phyloP scores from a whole-genome alignment of 2,797 vertebrate genomes.

The Enteromius argenteus region DNA sequence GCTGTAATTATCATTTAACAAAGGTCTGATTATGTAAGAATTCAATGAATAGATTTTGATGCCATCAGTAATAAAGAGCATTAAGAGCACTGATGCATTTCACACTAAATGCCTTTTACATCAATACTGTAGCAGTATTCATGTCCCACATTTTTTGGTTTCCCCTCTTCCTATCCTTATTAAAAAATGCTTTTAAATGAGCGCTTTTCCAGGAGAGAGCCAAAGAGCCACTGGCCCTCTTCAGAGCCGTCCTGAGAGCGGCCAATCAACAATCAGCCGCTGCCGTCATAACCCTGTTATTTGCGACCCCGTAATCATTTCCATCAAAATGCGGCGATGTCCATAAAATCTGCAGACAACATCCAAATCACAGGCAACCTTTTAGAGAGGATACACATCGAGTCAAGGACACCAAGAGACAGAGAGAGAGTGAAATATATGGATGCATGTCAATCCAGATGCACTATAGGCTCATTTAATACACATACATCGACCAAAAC shows the following conservation, averaged over 20 bases:
- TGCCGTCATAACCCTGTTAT: slow-evolving; percentile 79
- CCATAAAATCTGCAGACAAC: slow-evolving; percentile 68
- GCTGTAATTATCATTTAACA: background rate
- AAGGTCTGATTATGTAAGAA: background rate
- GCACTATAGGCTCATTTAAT: background rate
- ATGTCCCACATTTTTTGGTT: background rate
- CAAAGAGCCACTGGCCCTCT: slow-evolving; percentile 69
- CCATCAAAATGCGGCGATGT: slow-evolving; percentile 76
- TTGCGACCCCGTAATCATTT: slow-evolving; percentile 82
- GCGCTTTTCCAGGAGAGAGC: slow-evolving; percentile 61
- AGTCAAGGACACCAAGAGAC: slow-evolving; percentile 11
- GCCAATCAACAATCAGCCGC: slow-evolving; percentile 84
- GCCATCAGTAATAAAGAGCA: slow-evolving; percentile 71
- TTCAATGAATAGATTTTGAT: background rate
- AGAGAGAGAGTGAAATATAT: background rate
- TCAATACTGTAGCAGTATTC: slow-evolving; percentile 53
- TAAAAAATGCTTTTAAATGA: slow-evolving; percentile 34
- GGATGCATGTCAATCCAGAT: slow-evolving; percentile 7
- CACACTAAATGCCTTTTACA: slow-evolving; percentile 66
- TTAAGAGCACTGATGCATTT: slow-evolving; percentile 63
- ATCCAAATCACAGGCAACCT: slow-evolving; percentile 34
- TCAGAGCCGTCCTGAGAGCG: slow-evolving; percentile 71
- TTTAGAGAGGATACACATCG: slow-evolving; percentile 12
- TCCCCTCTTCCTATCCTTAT: slow-evolving; percentile 6
- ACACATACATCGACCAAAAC: background rate